Percentiles rank a stretch among this genome's conserved stretches.
Evolutionary conservation across 2,888 invertebrate species (phyloP).

Genomic region (Cephus rjabovi): DNA sequence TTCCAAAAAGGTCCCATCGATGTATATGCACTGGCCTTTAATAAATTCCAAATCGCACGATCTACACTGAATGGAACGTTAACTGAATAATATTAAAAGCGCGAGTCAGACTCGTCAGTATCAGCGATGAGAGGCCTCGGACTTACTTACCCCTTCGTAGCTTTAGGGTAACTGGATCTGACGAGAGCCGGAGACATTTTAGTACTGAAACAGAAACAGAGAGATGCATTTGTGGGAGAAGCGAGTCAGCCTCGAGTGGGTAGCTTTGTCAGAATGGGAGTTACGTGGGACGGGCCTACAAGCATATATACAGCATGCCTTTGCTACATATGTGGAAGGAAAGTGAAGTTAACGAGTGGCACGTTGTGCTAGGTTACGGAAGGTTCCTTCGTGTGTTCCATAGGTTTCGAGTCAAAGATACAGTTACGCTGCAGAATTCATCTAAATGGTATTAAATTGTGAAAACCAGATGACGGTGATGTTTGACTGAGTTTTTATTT

Average conservation of each 20-base stretch:
- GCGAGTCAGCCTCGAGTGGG: conserved; percentile 15
- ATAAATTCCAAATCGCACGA: not conserved
- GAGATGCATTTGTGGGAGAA: conserved; percentile 34
- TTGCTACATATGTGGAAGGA: not conserved
- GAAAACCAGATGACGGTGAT: not conserved
- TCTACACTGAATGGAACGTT: not conserved
- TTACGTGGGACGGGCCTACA: conserved; percentile 1
- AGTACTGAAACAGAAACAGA: conserved; percentile 78
- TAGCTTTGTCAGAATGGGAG: not conserved
- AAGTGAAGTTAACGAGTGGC: conserved; percentile 14
- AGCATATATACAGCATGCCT: not conserved
- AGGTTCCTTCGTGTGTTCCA: not conserved
- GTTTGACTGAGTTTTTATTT: not conserved
- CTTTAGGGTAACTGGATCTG: conserved; percentile 90
- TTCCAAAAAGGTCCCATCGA: not conserved
- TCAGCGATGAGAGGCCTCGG: conserved; percentile 8
- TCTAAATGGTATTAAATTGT: not conserved
- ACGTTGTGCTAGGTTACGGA: conserved; percentile 5
- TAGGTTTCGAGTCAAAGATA: not conserved
- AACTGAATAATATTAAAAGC: not conserved
- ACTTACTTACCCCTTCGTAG: conserved; percentile 85
- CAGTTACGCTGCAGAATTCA: not conserved
- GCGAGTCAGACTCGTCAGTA: not conserved
- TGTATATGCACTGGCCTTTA: not conserved
- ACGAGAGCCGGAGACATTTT: conserved; percentile 92